Conservation (phyloP, 2,888 invertebrate species). For the Trissolcus japonicus region DNA sequence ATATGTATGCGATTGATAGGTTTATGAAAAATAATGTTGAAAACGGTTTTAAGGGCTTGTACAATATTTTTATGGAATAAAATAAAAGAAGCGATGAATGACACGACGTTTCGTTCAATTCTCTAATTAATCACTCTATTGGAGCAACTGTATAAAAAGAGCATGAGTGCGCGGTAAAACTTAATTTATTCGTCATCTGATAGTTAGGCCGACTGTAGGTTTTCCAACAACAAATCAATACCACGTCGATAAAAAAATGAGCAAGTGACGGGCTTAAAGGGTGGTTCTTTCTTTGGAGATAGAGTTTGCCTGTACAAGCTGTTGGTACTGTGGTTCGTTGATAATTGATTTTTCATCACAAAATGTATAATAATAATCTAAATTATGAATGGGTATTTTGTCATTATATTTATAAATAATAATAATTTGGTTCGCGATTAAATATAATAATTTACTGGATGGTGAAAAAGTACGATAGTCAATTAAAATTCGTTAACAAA, state of each 20-base stretch:
- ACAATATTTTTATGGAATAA: slow-evolving; percentile 16
- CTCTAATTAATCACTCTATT: no score
- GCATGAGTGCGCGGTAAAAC: slow-evolving; percentile 1
- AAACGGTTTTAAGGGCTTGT: slow-evolving; percentile 4
- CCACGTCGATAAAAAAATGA: slow-evolving; percentile 6
- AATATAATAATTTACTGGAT: slow-evolving; percentile 5
- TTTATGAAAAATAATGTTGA: slow-evolving; percentile 4
- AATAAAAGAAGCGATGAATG: not conserved
- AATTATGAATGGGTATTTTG: no score
- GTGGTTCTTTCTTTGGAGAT: not conserved
- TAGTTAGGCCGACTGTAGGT: slow-evolving; percentile 3
- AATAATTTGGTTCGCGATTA: no score
- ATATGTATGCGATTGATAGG: not conserved
- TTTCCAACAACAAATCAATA: slow-evolving; percentile 6
- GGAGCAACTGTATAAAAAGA: slow-evolving; percentile 1
- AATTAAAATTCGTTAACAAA: slow-evolving; percentile 70
- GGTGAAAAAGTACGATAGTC: slow-evolving; percentile 65
- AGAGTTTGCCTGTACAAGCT: no score
- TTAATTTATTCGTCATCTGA: not conserved
- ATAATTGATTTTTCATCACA: no score
- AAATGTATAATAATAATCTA: no score
- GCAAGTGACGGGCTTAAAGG: not conserved
- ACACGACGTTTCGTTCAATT: not conserved
- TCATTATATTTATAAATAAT: no score
- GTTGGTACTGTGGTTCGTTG: no score